Conservation (phyloP, 2,888 invertebrate genomes). For the Lasiommata megera region DNA sequence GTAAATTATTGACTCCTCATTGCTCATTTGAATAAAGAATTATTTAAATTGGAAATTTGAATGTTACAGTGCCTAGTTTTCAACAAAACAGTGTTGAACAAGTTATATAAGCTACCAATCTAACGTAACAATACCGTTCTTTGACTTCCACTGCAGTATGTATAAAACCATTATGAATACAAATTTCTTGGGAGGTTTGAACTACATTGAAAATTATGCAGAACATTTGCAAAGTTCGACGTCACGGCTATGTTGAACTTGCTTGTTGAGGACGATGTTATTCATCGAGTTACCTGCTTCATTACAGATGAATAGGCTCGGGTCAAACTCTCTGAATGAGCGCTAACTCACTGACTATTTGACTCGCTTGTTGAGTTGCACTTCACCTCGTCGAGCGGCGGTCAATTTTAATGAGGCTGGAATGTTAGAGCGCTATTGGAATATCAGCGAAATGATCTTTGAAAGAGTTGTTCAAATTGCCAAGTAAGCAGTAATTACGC, state of each 20-base stretch:
- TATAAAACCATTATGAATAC: not conserved
- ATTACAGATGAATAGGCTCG: conserved; percentile 27
- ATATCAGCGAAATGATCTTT: not conserved
- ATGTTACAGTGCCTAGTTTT: too few relatives aligned
- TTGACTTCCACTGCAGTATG: too few relatives aligned
- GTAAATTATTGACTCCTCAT: too few relatives aligned
- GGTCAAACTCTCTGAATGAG: conserved; percentile 22
- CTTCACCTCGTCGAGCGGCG: not conserved
- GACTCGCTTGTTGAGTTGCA: conserved; percentile 14
- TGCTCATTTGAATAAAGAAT: too few relatives aligned
- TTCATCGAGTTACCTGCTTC: conserved; percentile 29
- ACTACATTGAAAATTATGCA: conserved; percentile 8
- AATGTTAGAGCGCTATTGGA: not conserved
- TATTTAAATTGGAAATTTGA: too few relatives aligned
- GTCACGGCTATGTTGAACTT: conserved; percentile 4
- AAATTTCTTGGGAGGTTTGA: not conserved
- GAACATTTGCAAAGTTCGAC: conserved; percentile 6
- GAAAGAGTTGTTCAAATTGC: not conserved
- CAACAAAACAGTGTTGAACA: too few relatives aligned
- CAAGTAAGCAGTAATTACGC: too few relatives aligned
- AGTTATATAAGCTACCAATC: too few relatives aligned
- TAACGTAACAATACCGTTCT: too few relatives aligned
- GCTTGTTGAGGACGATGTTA: conserved; percentile 13
- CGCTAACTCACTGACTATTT: conserved; percentile 11
- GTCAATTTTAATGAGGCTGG: conserved; percentile 13